Percentiles rank a stretch among this genome's conserved stretches.
Conservation (phyloP, 64 coral and sea anemone genomes). For the Montipora capricornis region DNA sequence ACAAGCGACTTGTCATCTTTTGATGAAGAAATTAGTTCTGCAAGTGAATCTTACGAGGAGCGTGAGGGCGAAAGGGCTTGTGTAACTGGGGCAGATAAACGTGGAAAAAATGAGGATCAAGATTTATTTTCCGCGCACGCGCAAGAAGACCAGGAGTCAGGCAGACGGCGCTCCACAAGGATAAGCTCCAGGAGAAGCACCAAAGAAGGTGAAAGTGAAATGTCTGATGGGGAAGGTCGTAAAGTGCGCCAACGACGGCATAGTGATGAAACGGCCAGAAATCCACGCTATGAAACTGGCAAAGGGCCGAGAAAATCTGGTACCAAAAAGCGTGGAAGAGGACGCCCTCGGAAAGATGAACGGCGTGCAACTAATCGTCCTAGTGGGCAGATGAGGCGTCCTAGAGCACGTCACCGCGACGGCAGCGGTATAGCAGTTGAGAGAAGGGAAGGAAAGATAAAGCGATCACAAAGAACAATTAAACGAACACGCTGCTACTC, state of each 20-base stretch:
- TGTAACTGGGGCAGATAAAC: background rate
- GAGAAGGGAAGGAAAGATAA: conserved; percentile 30
- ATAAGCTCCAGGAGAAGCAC: conserved; percentile 77
- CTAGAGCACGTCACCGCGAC: conserved; percentile 14
- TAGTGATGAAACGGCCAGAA: background rate
- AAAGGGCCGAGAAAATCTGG: background rate
- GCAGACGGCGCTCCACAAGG: conserved; percentile 53
- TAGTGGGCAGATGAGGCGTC: background rate
- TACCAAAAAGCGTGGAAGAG: conserved; percentile 30
- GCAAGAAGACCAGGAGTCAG: background rate
- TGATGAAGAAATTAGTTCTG: conserved; percentile 81
- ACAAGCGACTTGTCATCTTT: conserved; percentile 99
- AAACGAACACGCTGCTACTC: conserved; percentile 93
- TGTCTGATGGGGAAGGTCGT: conserved; percentile 12
- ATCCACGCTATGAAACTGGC: background rate
- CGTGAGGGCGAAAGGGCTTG: background rate
- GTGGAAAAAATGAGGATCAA: background rate
- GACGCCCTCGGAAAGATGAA: conserved; percentile 57
- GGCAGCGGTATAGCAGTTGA: background rate
- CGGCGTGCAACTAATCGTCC: background rate
- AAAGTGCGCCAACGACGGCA: conserved; percentile 39
- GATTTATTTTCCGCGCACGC: background rate
- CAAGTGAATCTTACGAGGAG: conserved; percentile 36
- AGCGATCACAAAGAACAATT: conserved; percentile 86
- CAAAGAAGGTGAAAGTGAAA: conserved; percentile 68